Evolutionary conservation across 2,888 invertebrate species (phyloP).

Genomic region (Tenodera sinensis): DNA sequence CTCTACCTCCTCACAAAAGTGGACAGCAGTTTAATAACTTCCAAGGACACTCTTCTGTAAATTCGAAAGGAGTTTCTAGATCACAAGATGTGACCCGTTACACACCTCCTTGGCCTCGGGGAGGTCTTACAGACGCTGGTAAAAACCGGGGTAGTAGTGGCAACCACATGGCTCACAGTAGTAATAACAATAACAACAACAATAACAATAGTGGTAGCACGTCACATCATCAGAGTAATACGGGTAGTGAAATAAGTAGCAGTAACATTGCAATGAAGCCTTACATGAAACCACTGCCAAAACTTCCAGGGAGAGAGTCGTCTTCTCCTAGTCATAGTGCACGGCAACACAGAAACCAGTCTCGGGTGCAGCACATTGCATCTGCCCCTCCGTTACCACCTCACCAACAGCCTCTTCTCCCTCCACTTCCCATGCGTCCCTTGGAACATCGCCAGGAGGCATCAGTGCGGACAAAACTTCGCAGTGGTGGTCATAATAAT

Average conservation of each 20-base stretch:
- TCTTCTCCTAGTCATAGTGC: slow-evolving; percentile 40
- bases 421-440: slow-evolving; percentile 32
- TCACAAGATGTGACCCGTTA: slow-evolving; percentile 38
- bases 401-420: slow-evolving; percentile 36
- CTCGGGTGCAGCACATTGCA: background rate
- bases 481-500: slow-evolving; percentile 18
- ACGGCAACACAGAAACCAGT: slow-evolving; percentile 19
- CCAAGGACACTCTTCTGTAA: slow-evolving; percentile 31
- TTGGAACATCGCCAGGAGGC: slow-evolving; percentile 34
- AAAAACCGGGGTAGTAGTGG: background rate
- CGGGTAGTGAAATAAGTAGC: slow-evolving; percentile 17
- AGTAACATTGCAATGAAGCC: slow-evolving; percentile 40
- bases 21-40: slow-evolving; percentile 27
- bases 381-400: slow-evolving; percentile 38
- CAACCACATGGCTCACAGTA: slow-evolving; percentile 22
- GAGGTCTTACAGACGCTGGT: slow-evolving; percentile 38
- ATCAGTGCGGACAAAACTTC: slow-evolving; percentile 32
- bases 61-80: slow-evolving; percentile 11
- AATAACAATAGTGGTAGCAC: slow-evolving; percentile 21
- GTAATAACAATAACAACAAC: slow-evolving; percentile 20
- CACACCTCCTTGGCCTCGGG: slow-evolving; percentile 63
- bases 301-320: slow-evolving; percentile 50
- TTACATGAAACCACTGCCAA: slow-evolving; percentile 57
- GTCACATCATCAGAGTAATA: slow-evolving; percentile 26
- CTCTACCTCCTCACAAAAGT: slow-evolving; percentile 55